Conservation (phyloP, 2,888 invertebrate genomes). For the Melangyna quadrimaculata region DNA sequence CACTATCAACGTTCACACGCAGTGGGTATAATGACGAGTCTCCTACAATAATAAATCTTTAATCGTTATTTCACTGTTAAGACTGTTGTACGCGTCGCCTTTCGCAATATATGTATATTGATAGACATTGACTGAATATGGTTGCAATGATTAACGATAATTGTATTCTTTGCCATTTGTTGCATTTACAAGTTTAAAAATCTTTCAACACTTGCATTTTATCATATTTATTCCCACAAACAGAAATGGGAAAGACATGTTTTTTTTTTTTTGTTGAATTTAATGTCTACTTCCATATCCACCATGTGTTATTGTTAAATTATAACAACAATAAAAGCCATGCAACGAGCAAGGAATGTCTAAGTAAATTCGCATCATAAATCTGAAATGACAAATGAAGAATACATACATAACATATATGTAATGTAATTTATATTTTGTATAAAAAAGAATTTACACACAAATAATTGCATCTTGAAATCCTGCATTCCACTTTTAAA, state of each 20-base stretch:
- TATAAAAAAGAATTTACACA: too few relatives aligned
- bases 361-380: neutral
- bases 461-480: too few relatives aligned
- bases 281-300: neutral
- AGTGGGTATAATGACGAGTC: neutral
- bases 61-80: neutral
- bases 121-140: neutral
- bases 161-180: neutral
- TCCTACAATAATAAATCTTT: neutral
- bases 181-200: neutral
- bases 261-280: neutral
- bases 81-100: neutral
- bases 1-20: slow-evolving; percentile 4
- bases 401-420: too few relatives aligned
- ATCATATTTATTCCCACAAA: neutral
- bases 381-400: too few relatives aligned
- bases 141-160: slow-evolving; percentile 7
- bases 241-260: neutral
- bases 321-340: neutral
- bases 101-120: too few relatives aligned
- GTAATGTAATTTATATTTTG: too few relatives aligned
- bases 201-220: neutral
- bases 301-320: too few relatives aligned
- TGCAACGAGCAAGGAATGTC: neutral
- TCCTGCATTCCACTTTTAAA: too few relatives aligned